A percentile compares a stretch with the other conserved stretches of the same genome.
Evolutionary conservation across 2,113 vertebrate species (phyloP).

Genomic region (Mohoua ochrocephala): DNA sequence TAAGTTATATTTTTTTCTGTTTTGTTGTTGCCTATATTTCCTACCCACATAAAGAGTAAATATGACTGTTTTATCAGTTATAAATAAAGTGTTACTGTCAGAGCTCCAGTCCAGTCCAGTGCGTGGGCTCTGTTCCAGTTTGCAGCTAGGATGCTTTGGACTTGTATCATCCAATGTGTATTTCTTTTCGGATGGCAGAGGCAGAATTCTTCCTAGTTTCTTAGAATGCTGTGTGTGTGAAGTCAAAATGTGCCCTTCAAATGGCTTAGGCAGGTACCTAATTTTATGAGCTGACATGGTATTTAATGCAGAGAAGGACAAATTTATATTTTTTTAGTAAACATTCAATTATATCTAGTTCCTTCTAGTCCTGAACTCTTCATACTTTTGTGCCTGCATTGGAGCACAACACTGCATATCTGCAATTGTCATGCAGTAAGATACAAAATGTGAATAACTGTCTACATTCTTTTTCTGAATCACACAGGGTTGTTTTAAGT

Average conservation of each 20-base stretch:
- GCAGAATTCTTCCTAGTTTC: background rate
- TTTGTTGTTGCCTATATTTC: background rate
- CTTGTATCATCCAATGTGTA: background rate
- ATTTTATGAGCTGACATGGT: background rate
- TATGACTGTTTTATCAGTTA: background rate
- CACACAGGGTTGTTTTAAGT: background rate
- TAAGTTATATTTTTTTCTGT: background rate
- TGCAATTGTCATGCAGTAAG: background rate
- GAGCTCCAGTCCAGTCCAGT: background rate
- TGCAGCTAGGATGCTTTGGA: background rate
- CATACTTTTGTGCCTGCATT: background rate
- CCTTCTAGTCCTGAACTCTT: background rate
- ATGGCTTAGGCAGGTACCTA: background rate
- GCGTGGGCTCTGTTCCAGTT: background rate
- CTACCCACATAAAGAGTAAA: background rate
- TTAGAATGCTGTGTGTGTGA: background rate
- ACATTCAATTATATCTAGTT: background rate
- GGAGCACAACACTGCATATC: background rate
- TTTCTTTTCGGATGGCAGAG: background rate
- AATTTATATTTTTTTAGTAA: background rate
- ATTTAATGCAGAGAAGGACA: background rate
- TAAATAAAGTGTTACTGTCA: background rate
- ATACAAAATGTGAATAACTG: background rate
- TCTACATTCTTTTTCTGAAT: background rate
- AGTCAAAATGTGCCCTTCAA: background rate